phyloP scores from a whole-genome alignment of 2,113 vertebrate genomes.

The Vulpes lagopus region DNA sequence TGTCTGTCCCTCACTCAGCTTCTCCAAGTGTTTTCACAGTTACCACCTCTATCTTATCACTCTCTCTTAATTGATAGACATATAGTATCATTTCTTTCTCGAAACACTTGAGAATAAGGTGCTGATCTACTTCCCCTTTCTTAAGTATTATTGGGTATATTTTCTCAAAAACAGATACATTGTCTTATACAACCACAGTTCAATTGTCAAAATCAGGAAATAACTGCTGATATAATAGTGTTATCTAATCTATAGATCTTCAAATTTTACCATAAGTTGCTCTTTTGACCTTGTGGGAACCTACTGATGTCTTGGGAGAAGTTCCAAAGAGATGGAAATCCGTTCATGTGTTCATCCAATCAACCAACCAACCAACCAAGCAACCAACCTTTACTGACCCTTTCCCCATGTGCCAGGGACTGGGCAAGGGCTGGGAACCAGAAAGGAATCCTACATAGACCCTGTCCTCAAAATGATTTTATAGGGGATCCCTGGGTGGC shows the following conservation, averaged over 20 bases:
- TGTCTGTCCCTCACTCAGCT: not conserved
- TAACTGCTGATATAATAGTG: not conserved
- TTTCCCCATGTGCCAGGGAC: not conserved
- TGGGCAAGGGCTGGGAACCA: no score
- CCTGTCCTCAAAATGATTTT: not conserved
- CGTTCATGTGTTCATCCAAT: not conserved
- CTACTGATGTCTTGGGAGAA: not conserved
- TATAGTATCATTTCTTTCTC: not conserved
- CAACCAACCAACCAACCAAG: no score
- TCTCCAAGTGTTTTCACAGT: not conserved
- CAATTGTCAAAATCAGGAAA: not conserved
- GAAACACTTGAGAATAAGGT: not conserved
- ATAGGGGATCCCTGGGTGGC: no score
- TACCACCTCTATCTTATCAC: not conserved
- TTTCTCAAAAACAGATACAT: not conserved
- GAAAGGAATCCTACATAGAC: not conserved
- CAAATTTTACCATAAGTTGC: not conserved
- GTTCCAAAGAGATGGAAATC: not conserved
- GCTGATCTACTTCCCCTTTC: not conserved
- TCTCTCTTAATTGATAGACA: not conserved
- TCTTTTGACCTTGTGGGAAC: not conserved
- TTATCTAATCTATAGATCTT: not conserved
- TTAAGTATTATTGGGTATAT: not conserved
- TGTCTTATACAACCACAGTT: not conserved
- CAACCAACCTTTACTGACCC: not conserved